Evolutionary conservation across 1,140 invertebrate genomes (phyloP).

Genomic region (Hylyphantes graminicola): DNA sequence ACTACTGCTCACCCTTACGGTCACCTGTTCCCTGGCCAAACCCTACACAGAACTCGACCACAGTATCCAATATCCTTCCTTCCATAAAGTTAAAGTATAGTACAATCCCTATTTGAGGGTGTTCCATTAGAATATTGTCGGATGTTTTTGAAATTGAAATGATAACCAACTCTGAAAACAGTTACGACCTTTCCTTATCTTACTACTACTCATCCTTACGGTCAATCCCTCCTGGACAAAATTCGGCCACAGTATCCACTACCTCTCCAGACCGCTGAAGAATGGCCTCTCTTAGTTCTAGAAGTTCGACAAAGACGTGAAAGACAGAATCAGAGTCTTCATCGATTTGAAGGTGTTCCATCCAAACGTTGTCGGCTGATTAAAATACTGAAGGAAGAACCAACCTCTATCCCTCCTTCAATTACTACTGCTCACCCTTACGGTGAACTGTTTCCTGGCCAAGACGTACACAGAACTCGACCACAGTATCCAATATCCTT

Average conservation of each 20-base stretch:
- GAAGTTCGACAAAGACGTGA: slow-evolving; percentile 53
- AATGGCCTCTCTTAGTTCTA: slow-evolving; percentile 38
- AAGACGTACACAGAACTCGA: not conserved
- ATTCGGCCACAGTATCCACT: slow-evolving; percentile 37
- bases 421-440: not conserved
- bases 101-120: slow-evolving; percentile 13
- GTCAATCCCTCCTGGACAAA: not conserved
- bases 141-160: not conserved
- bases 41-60: not conserved
- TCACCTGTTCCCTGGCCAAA: not conserved
- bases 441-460: not conserved
- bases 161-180: too few relatives aligned
- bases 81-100: too few relatives aligned
- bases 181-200: too few relatives aligned
- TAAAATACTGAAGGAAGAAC: too few relatives aligned
- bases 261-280: slow-evolving; percentile 39
- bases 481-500: slow-evolving; percentile 52
- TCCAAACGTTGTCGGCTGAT: slow-evolving; percentile 33
- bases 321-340: slow-evolving; percentile 40
- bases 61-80: slow-evolving; percentile 49
- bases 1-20: not conserved
- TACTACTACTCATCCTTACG: not conserved
- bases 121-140: slow-evolving; percentile 35
- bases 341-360: slow-evolving; percentile 13
- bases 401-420: too few relatives aligned